Percentiles rank a stretch among this genome's conserved stretches.
Conservation (phyloP, 2,113 vertebrate genomes). For the Oriolus oriolus region DNA sequence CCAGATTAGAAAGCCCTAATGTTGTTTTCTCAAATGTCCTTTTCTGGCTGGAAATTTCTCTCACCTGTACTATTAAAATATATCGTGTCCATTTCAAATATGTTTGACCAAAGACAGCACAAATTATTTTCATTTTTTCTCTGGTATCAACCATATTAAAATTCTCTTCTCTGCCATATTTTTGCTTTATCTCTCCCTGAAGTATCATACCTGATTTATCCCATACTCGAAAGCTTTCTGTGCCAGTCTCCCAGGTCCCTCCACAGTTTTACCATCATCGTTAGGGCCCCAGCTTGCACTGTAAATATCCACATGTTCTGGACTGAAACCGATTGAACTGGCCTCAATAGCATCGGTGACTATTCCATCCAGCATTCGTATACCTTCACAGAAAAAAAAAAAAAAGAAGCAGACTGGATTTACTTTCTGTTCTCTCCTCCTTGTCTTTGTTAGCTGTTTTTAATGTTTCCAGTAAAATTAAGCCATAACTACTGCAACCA, state of each 20-base stretch:
- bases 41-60: not conserved
- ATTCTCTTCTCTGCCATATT: not conserved
- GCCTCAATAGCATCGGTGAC: slow-evolving; percentile 98
- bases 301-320: slow-evolving; percentile 95
- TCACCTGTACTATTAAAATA: not conserved
- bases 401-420: not conserved
- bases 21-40: not conserved
- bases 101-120: not conserved
- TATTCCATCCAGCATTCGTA: slow-evolving; percentile 96
- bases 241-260: slow-evolving; percentile 91
- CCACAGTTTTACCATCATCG: slow-evolving; percentile 96
- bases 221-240: slow-evolving; percentile 97
- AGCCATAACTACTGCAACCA: not conserved
- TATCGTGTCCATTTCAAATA: not conserved
- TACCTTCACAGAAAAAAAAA: slow-evolving; percentile 71
- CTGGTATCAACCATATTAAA: not conserved
- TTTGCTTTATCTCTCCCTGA: not conserved
- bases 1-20: not conserved
- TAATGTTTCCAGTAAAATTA: not conserved
- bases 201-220: slow-evolving; percentile 83
- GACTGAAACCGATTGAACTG: slow-evolving; percentile 96
- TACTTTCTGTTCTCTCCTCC: not conserved
- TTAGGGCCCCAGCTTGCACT: slow-evolving; percentile 99
- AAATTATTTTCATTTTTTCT: not conserved
- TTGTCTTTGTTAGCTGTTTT: not conserved